phyloP scores from a whole-genome alignment of 2,888 invertebrate genomes.

The Lepidochrysops patricia region DNA sequence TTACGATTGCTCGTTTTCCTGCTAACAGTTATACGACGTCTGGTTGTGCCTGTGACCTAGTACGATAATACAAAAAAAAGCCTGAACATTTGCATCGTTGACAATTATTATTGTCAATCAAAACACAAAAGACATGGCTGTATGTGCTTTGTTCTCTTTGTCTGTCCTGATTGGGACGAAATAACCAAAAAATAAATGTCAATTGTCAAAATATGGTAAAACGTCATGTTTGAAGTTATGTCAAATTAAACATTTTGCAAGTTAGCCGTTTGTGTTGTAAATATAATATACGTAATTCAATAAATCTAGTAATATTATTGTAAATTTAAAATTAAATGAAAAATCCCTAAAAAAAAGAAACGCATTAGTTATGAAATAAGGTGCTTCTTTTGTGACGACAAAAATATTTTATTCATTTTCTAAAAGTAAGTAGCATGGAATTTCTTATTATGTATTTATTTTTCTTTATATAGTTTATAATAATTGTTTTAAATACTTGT shows the following conservation, averaged over 20 bases:
- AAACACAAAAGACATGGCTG: no score
- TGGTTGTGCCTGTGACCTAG: no score
- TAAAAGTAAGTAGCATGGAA: not conserved
- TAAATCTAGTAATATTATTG: not conserved
- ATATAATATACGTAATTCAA: conserved; percentile 8
- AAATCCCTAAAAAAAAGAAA: not conserved
- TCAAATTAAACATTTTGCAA: no score
- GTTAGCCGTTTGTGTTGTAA: conserved; percentile 7
- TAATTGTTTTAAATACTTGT: not conserved
- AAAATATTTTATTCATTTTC: conserved; percentile 4
- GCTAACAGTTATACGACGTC: no score
- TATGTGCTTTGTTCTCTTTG: no score
- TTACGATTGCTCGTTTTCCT: no score
- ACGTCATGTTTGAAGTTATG: not conserved
- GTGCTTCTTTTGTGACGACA: not conserved
- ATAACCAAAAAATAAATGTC: no score
- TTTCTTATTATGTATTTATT: not conserved
- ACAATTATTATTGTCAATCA: no score
- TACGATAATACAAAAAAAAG: no score
- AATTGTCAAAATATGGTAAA: no score
- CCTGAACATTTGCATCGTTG: no score
- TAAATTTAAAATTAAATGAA: not conserved
- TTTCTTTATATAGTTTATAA: not conserved
- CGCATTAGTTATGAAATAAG: conserved; percentile 2
- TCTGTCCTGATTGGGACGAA: no score